phyloP scores from a whole-genome alignment of 2,888 invertebrate species.

The Dryadula phaetusa region DNA sequence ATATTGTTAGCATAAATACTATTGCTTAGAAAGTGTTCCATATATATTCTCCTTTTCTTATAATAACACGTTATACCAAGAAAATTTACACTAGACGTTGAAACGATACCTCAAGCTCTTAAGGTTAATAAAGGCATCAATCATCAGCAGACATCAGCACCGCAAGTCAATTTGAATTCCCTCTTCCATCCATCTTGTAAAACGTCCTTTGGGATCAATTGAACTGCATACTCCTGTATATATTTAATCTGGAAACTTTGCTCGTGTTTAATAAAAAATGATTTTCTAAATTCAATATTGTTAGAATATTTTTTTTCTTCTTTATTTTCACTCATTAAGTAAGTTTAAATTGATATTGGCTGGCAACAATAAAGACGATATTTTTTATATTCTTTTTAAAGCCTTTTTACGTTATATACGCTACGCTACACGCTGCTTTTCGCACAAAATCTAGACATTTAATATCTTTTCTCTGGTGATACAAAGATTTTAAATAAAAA shows the following conservation, averaged over 20 bases:
- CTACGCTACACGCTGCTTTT: too few species aligned
- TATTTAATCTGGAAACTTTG: neutral
- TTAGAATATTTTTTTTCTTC: too few species aligned
- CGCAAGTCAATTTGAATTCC: constrained; percentile 37
- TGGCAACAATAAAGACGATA: too few species aligned
- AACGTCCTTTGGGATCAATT: constrained; percentile 16
- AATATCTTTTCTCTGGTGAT: too few species aligned
- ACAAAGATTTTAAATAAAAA: too few species aligned
- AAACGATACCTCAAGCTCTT: constrained; percentile 14
- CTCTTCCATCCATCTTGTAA: constrained; percentile 28
- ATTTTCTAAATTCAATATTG: neutral
- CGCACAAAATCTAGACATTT: too few species aligned
- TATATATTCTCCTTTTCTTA: neutral
- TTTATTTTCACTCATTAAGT: too few species aligned
- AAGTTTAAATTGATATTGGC: too few species aligned
- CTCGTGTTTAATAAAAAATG: neutral
- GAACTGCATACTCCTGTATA: neutral
- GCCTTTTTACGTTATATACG: too few species aligned
- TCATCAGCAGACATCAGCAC: constrained; percentile 23
- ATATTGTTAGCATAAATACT: too few species aligned
- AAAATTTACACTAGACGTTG: constrained; percentile 3
- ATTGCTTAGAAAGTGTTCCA: too few species aligned
- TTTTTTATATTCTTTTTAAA: too few species aligned
- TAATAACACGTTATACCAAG: neutral
- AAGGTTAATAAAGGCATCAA: constrained; percentile 29